phyloP scores from a whole-genome alignment of 2,113 vertebrate genomes.

The Machaerirhynchus nigripectus region DNA sequence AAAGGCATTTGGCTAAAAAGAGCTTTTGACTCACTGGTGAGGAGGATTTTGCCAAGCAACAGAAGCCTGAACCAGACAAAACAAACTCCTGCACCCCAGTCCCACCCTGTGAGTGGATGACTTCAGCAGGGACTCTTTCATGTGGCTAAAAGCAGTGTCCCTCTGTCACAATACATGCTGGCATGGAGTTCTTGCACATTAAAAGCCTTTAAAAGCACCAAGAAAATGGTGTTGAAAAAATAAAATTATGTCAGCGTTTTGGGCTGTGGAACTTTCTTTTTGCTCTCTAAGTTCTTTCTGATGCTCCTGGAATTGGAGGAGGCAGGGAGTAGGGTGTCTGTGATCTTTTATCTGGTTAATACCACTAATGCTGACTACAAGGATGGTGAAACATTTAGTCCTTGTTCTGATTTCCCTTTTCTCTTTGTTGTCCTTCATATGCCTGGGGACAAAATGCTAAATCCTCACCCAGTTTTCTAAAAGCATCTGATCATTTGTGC shows the following conservation, averaged over 20 bases:
- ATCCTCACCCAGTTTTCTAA: background rate
- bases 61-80: background rate
- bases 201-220: background rate
- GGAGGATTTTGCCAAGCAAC: background rate
- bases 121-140: background rate
- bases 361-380: background rate
- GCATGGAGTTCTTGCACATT: background rate
- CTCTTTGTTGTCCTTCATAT: background rate
- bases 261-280: background rate
- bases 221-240: background rate
- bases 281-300: background rate
- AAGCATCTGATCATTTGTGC: background rate
- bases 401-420: background rate
- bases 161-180: background rate
- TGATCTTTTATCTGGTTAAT: background rate
- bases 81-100: background rate
- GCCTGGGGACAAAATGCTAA: background rate
- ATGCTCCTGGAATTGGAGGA: background rate
- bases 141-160: background rate
- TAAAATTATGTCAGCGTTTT: background rate
- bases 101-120: background rate
- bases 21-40: background rate
- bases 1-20: background rate
- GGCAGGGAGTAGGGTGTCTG: background rate
- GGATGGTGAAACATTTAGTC: background rate